phyloP scores from a whole-genome alignment of 1,140 invertebrate genomes.

The Ips nitidus region DNA sequence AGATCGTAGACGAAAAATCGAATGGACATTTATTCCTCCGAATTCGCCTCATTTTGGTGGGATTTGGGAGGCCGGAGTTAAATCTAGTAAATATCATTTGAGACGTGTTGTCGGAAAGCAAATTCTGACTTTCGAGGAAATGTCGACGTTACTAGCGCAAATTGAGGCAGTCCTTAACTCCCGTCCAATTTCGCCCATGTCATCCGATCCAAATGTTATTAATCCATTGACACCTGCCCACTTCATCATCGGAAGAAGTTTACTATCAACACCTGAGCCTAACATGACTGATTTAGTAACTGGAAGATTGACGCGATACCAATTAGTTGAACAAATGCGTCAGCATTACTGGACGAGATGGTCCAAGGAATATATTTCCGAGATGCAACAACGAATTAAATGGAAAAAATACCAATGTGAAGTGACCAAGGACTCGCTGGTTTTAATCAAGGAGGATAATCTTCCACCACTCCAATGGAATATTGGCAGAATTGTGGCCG shows the following conservation, averaged over 20 bases:
- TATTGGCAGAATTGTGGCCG: slow-evolving; percentile 40
- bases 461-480: slow-evolving; percentile 39
- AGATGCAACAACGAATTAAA: slow-evolving; percentile 38
- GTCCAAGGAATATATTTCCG: slow-evolving; percentile 40
- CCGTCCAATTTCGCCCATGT: slow-evolving; percentile 28
- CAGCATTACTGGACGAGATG: slow-evolving; percentile 45
- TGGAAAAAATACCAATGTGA: slow-evolving; percentile 7
- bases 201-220: slow-evolving; percentile 36
- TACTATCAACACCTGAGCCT: slow-evolving; percentile 21
- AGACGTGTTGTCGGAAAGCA: slow-evolving; percentile 36
- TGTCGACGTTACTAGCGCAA: slow-evolving; percentile 40
- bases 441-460: slow-evolving; percentile 39
- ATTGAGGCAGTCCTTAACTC: slow-evolving; percentile 39
- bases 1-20: no score
- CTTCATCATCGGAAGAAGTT: slow-evolving; percentile 35
- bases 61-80: no score
- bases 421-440: slow-evolving; percentile 16
- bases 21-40: slow-evolving; percentile 44
- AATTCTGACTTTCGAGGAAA: slow-evolving; percentile 38
- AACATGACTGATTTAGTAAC: slow-evolving; percentile 10
- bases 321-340: slow-evolving; percentile 22
- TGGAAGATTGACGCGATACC: slow-evolving; percentile 25
- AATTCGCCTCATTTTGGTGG: slow-evolving; percentile 52
- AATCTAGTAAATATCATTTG: slow-evolving; percentile 50
- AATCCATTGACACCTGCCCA: slow-evolving; percentile 37